Evolutionary conservation across 2,888 invertebrate genomes (phyloP), one percentile per base, ranked within the genome.

Genomic region (Watsonalla binaria): DNA sequence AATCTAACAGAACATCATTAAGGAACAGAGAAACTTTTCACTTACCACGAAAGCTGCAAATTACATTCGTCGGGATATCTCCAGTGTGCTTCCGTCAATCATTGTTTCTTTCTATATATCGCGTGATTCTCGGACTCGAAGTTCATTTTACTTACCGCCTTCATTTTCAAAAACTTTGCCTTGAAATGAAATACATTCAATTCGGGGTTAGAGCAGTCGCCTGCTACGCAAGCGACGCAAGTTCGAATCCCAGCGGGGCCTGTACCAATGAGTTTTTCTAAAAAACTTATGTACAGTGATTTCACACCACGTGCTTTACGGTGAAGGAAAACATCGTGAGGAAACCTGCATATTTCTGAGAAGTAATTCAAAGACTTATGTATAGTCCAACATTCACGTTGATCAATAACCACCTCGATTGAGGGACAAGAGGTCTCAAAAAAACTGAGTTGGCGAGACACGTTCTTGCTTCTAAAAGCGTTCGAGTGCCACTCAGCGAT

Each of bases 401-500:
- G 76, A 82, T 83, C 84, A 80, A 83, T 81, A 77, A 73, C 72
- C 74, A 67, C 65, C 60, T 60, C 56, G 54, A 58, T 57, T 69
- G 56, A 69, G 68, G 64, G 63, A 60, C 60, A 56, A 66, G 62
- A 66, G 67, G 62, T 58, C 63, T 66, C 73, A 71, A 78, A 79
- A 37, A 77, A 74, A 75, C 76, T 78, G 79, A 76, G 68, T 75
- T 69, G 66, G 68, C 71, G 76, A 75, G 78, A 82, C 82, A 81
- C 80, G 77, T 75, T 72, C 73, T 60, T 63, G 59, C 60, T 65
- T 69, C 65, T 58, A 54, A 63, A 64, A 57, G 57, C 66, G 56
- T 60, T 76, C 52, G 65, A 82, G 80, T 57, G 69, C 65, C 63
- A 65, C 74, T 77, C 64, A 61, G 65, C 51, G 62, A 64, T 80